Evolutionary conservation across 2,888 invertebrate genomes (phyloP), one percentile per base, ranked within the genome.

Genomic region (Cylloceria caligata): DNA sequence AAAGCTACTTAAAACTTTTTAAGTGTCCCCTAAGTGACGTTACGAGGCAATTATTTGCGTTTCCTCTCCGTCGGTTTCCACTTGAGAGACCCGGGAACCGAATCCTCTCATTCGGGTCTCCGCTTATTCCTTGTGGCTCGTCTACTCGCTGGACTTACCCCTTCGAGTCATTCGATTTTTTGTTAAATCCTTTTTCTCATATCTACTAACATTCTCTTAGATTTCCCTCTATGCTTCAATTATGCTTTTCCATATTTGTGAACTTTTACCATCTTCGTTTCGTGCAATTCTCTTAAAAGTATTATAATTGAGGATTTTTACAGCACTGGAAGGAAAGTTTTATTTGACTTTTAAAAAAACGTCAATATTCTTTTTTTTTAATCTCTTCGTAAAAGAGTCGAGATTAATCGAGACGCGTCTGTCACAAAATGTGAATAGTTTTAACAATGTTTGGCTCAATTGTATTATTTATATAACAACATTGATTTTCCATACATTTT

Each of bases 1-100:
- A 84, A 86, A 87, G 87, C 88, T 89, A 89, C 89, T 90, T 89
- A 89, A 89, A 90, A 90, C 86, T 89, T 90, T 89, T 87, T 88
- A 89, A 90, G 88, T 88, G 88, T 88, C 88, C 87, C 86, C 86
- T 89, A 88, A 88, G 88, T 88, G 88, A 89, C 87, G 87, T 90
- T 88, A 88, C 88, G 88, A 87, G 86, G 86, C 89, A 89, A 89
- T 90, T 89, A 89, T 89, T 89, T 87, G 86, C 86, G 83, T 89
- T 90, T 87, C 85, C 81, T 85, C 84, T 83, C 83, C 80, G 83
- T 86, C 86, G 83, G 86, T 85, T 86, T 83, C 81, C 78, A 84
- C 84, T 84, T 82, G 79, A 83, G 80, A 77, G 76, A 68, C 71
- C 82, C 80, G 75, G 47, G 67, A 80, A 73, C 64, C 76, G n/a